A percentile compares a stretch with the other conserved stretches of the same genome.
Evolutionary conservation across 2,888 invertebrate species (phyloP).

Genomic region (Drosophila monieri): DNA sequence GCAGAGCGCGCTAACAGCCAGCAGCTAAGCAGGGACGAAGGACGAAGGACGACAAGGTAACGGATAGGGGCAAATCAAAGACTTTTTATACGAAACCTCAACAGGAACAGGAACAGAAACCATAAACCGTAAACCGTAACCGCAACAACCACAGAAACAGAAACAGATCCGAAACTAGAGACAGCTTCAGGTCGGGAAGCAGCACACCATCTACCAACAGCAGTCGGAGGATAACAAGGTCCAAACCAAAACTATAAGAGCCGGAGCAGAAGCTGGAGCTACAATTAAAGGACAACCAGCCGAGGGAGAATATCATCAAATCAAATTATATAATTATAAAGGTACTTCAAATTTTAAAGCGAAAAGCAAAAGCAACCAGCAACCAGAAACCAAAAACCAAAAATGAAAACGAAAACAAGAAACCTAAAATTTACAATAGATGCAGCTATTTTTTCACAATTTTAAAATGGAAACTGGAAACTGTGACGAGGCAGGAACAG

Average conservation of each 20-base stretch:
- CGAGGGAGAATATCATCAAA: slow-evolving; percentile 61
- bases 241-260: slow-evolving; percentile 2
- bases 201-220: slow-evolving; percentile 10
- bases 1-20: slow-evolving; percentile 74
- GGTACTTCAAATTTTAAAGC: slow-evolving; percentile 62
- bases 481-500: slow-evolving; percentile 16
- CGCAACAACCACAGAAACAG: slow-evolving; percentile 46
- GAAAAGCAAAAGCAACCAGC: no score
- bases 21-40: slow-evolving; percentile 34
- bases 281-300: slow-evolving; percentile 15
- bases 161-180: slow-evolving; percentile 28
- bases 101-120: slow-evolving; percentile 28
- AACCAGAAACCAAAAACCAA: slow-evolving; percentile 2
- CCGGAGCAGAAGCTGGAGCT: slow-evolving; percentile 25
- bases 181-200: slow-evolving; percentile 33
- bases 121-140: background rate
- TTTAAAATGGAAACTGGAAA: slow-evolving; percentile 50
- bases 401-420: slow-evolving; percentile 12
- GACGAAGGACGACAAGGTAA: slow-evolving; percentile 5
- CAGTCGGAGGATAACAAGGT: slow-evolving; percentile 13
- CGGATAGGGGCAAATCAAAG: slow-evolving; percentile 69
- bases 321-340: slow-evolving; percentile 68
- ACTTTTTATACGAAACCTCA: slow-evolving; percentile 66
- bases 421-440: slow-evolving; percentile 64
- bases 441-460: slow-evolving; percentile 77